phyloP scores from a whole-genome alignment of 2,888 invertebrate species.

The Lasiommata megera region DNA sequence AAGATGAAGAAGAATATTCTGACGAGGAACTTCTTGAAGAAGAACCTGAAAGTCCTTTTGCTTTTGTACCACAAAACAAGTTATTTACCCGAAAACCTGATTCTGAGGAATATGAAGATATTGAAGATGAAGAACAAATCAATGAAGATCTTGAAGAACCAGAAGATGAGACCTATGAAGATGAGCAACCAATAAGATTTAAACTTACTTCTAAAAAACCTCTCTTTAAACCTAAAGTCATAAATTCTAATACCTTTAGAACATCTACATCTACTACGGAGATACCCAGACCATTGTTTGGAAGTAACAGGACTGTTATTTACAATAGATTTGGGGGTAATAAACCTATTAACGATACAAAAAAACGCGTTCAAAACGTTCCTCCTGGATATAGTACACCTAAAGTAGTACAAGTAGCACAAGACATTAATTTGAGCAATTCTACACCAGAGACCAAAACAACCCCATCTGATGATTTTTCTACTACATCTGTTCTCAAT shows the following conservation, averaged over 20 bases:
- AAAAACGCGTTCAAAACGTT: constrained; percentile 70
- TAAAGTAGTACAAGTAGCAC: constrained; percentile 32
- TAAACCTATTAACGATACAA: constrained; percentile 52
- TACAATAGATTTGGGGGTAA: constrained; percentile 56
- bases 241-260: constrained; percentile 71
- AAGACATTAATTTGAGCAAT: constrained; percentile 28
- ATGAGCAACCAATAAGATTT: constrained; percentile 42
- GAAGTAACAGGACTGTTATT: constrained; percentile 49
- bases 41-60: constrained; percentile 64
- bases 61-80: constrained; percentile 69
- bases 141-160: constrained; percentile 42
- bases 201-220: constrained; percentile 56
- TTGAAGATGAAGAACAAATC: constrained; percentile 39
- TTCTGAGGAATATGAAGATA: constrained; percentile 44
- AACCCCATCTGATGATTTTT: constrained; percentile 35
- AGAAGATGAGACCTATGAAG: constrained; percentile 47
- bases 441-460: constrained; percentile 21
- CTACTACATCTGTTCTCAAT: constrained; percentile 32
- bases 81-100: constrained; percentile 66
- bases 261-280: constrained; percentile 68
- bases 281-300: constrained; percentile 51
- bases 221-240: constrained; percentile 55
- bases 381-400: constrained; percentile 60
- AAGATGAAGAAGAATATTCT: constrained; percentile 62
- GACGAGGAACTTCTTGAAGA: constrained; percentile 59